These are phyloP conservation scores for Aurelia sp. DNA, from an alignment of 30 jellyfish, hydroid and myxozoan genomes.

Conservation along the genomic window DNA sequence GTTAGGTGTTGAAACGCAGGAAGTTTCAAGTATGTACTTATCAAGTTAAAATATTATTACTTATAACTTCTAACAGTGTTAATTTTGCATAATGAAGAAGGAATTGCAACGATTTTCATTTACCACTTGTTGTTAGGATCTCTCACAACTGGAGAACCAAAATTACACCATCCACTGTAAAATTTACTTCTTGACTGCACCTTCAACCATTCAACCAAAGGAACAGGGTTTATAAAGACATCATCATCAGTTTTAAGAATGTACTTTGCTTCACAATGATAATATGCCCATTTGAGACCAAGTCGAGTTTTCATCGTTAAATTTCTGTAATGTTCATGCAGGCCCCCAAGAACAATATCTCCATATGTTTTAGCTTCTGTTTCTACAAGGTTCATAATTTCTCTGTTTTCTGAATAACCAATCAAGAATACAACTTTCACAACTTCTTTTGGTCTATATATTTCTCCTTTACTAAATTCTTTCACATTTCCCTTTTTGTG, in stretches of 20 bases:
- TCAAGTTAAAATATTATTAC: too few relatives aligned
- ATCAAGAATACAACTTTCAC: slow-evolving; percentile 78
- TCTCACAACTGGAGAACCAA: slow-evolving; percentile 88
- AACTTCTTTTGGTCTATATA: slow-evolving; percentile 34
- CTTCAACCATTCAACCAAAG: slow-evolving; percentile 81
- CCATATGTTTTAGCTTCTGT: slow-evolving; percentile 70
- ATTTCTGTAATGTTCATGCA: slow-evolving; percentile 79
- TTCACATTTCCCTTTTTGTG: background rate
- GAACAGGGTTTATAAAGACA: slow-evolving; percentile 81
- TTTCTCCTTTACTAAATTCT: slow-evolving; percentile 10
- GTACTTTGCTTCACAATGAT: slow-evolving; percentile 68
- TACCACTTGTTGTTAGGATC: slow-evolving; percentile 90
- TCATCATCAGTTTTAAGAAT: slow-evolving; percentile 95
- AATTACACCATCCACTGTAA: slow-evolving; percentile 94
- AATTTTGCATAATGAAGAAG: background rate
- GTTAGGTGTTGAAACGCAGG: too few relatives aligned
- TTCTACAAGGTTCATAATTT: slow-evolving; percentile 26
- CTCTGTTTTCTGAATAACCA: slow-evolving; percentile 61
- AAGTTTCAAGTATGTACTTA: too few relatives aligned
- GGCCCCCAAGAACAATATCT: slow-evolving; percentile 89
- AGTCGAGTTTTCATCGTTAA: slow-evolving; percentile 87
- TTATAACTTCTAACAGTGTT: too few relatives aligned
- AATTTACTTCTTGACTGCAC: slow-evolving; percentile 56
- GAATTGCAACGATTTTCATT: background rate
- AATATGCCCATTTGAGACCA: slow-evolving; percentile 92